Percentiles rank a stretch among this genome's conserved stretches.
Evolutionary conservation across 2,888 invertebrate genomes (phyloP).

Genomic region (Dolichopus griseipennis): DNA sequence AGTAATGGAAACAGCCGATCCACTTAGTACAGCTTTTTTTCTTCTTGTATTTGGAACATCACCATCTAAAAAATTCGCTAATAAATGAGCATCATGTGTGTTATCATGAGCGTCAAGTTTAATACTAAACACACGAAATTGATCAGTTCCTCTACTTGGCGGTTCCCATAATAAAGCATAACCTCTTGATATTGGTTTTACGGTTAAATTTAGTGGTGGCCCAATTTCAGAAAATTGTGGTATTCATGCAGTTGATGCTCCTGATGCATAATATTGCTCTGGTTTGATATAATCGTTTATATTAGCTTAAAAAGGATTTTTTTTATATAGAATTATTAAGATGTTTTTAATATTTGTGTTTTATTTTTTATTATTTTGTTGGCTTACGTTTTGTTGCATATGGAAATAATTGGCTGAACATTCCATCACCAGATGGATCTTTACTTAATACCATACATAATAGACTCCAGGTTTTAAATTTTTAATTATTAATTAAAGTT

Average conservation of each 20-base stretch:
- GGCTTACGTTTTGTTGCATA: conserved; percentile 57
- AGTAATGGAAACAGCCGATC: conserved; percentile 61
- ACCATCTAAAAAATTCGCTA: conserved; percentile 63
- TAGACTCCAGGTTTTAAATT: conserved; percentile 65
- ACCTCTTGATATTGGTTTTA: conserved; percentile 61
- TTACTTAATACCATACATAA: conserved; percentile 84
- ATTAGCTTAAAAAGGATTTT: neutral
- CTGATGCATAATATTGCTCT: conserved; percentile 12
- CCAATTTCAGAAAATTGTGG: conserved; percentile 29
- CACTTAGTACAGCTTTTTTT: conserved; percentile 61
- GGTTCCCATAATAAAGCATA: conserved; percentile 68
- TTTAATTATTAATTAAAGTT: conserved; percentile 51
- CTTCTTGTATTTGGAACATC: conserved; percentile 63
- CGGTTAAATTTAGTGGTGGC: conserved; percentile 60
- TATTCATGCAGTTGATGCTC: conserved; percentile 15
- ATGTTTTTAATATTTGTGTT: neutral
- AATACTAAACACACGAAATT: conserved; percentile 54
- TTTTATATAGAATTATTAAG: neutral
- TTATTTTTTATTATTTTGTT: conserved; percentile 21
- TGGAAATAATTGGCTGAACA: conserved; percentile 76
- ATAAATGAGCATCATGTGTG: conserved; percentile 61
- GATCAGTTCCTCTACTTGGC: conserved; percentile 51
- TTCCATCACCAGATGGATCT: conserved; percentile 78
- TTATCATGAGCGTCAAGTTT: conserved; percentile 58
- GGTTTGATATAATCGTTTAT: conserved; percentile 12